Evolutionary conservation across 2,888 invertebrate genomes (phyloP).

Genomic region (Drosophila sordidapex): DNA sequence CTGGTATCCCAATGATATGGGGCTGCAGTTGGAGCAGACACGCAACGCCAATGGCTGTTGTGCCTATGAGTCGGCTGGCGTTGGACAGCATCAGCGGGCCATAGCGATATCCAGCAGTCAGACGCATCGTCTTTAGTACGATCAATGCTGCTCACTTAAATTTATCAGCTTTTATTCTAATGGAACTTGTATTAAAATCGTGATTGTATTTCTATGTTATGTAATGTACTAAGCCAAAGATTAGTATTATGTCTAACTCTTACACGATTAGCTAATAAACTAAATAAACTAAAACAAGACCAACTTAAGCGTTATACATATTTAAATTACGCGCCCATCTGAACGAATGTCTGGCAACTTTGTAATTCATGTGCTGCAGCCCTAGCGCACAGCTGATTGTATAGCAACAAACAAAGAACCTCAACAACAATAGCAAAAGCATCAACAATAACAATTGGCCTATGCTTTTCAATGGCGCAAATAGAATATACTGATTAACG

Average conservation of each 20-base stretch:
- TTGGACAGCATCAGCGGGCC: constrained; percentile 62
- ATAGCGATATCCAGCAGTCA: constrained; percentile 63
- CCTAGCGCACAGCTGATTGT: constrained; percentile 48
- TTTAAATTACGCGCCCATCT: constrained; percentile 15
- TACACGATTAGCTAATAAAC: constrained; percentile 47
- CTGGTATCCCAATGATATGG: constrained; percentile 62
- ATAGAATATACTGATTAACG: constrained; percentile 46
- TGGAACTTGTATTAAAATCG: constrained; percentile 63
- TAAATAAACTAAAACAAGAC: constrained; percentile 45
- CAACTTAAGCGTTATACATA: neutral
- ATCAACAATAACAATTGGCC: constrained; percentile 37
- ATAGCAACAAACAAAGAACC: constrained; percentile 36
- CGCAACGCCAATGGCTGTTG: constrained; percentile 43
- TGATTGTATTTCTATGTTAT: constrained; percentile 52
- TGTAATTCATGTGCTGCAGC: constrained; percentile 18
- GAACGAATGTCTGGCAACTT: constrained; percentile 21
- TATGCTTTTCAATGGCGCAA: constrained; percentile 20
- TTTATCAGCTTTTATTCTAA: constrained; percentile 8
- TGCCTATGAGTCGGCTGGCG: constrained; percentile 60
- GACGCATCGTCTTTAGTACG: constrained; percentile 58
- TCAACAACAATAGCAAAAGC: constrained; percentile 37
- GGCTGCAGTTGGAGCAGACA: constrained; percentile 60
- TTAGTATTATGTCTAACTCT: constrained; percentile 44
- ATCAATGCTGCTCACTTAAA: constrained; percentile 5
- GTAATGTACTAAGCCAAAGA: constrained; percentile 67